Evolutionary conservation across 1,140 invertebrate species (phyloP).

Genomic region (Brachionus sp.): DNA sequence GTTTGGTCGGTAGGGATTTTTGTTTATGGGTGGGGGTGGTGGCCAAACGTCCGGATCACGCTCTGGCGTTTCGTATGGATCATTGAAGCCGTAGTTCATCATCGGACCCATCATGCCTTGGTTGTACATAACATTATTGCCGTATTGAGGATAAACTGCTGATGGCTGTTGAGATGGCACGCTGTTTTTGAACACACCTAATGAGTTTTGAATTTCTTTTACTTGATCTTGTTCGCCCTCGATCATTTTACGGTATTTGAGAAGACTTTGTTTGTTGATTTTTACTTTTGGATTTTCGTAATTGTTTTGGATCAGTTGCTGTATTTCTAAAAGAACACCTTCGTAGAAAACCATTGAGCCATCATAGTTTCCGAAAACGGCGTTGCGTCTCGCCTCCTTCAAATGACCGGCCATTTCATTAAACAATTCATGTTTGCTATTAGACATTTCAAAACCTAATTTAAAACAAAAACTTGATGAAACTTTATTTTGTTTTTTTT

Average conservation of each 20-base stretch:
- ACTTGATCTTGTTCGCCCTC: slow-evolving; percentile 83
- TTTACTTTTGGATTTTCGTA: slow-evolving; percentile 75
- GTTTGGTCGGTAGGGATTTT: slow-evolving; percentile 55
- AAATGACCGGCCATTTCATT: slow-evolving; percentile 74
- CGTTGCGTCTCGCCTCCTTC: slow-evolving; percentile 86
- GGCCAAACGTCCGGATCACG: slow-evolving; percentile 73
- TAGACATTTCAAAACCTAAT: neutral
- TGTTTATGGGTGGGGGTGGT: slow-evolving; percentile 76
- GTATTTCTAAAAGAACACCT: slow-evolving; percentile 83
- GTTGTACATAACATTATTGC: neutral
- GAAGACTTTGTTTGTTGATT: slow-evolving; percentile 74
- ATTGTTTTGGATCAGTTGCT: slow-evolving; percentile 72
- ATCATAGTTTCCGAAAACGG: slow-evolving; percentile 89
- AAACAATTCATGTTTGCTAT: slow-evolving; percentile 55
- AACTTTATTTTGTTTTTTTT: too few relatives aligned
- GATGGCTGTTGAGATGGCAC: slow-evolving; percentile 52
- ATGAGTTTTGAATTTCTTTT: slow-evolving; percentile 71
- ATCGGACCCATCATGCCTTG: neutral
- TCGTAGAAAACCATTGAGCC: slow-evolving; percentile 89
- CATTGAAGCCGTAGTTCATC: neutral
- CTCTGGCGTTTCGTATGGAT: slow-evolving; percentile 65
- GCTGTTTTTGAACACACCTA: slow-evolving; percentile 66
- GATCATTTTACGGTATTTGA: slow-evolving; percentile 72
- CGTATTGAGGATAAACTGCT: neutral
- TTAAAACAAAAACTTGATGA: too few relatives aligned